Evolutionary conservation across 2,797 vertebrate species (phyloP), one percentile per base, ranked within the genome.

Genomic region (Paedocypris micromegethes): DNA sequence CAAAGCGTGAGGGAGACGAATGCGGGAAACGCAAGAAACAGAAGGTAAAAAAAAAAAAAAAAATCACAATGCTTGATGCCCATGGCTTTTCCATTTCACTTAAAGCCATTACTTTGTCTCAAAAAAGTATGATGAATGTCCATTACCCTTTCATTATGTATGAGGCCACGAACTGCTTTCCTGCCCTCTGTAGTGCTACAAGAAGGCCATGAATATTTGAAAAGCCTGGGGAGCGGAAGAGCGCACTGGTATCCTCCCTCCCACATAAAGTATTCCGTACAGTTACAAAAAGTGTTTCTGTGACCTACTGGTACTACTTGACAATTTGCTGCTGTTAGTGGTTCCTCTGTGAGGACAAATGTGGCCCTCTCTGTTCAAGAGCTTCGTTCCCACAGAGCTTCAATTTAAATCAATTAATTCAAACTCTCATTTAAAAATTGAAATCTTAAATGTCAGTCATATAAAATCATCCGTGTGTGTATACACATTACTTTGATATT

Each of bases 131-230:
- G 71, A 76, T 76, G 64, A 73, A 73, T 67, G 75, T 76, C 63
- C 67, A 71, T 73, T 76, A 76, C 58, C 42, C 50, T 55, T 76
- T 70, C 68, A 76, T 73, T 76, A 76, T 76, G 64, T 66, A 73
- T 73, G 63, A 73, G 71, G 66, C 54, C 63, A 73, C 48, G 9
- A 54, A 71, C 75, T 77, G 72, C 72, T 73, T 73, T 76, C 38
- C 23, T 44, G 51, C 64, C 56, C 73, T 73, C 66, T 78, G 59
- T 68, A 61, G 58, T 52, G 71, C 68, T 65, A 64, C 67, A 73
- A 70, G 71, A 73, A 69, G 71, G 70, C 61, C 73, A 72, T 75
- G 70, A 73, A 78, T 78, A 75, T 78, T 78, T 75, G 67, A 78
- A 64, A 63, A 71, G 65, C 49, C 64, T 44, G 56, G 60, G 68